A percentile compares a stretch with the other conserved stretches of the same genome.
Conservation (phyloP, 2,113 vertebrate genomes). For the Python bivittatus region DNA sequence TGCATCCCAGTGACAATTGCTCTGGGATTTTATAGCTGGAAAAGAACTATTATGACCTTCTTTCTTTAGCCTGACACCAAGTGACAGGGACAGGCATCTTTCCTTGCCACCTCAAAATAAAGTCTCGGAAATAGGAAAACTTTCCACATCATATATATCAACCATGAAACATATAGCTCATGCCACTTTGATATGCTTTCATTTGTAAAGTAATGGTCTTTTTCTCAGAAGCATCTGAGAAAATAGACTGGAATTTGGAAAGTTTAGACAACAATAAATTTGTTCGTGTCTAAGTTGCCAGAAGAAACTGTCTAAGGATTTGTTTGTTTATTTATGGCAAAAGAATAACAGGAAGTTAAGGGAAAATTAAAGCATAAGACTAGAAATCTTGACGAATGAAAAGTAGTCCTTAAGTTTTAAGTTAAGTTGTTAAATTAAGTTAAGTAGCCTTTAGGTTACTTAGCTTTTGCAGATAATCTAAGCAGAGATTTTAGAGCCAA, state of each 20-base stretch:
- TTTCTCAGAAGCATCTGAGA: neutral
- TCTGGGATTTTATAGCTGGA: no score
- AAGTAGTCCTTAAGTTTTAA: neutral
- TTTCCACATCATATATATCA: no score
- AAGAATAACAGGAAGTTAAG: neutral
- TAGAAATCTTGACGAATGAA: neutral
- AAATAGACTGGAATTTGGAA: neutral
- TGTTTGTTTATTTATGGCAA: neutral
- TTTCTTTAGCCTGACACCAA: no score
- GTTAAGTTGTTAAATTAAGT: neutral
- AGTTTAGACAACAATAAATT: neutral
- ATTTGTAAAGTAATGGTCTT: neutral
- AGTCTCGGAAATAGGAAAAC: no score
- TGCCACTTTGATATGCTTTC: neutral
- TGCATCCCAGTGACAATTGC: neutral
- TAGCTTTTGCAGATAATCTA: neutral
- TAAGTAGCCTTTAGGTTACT: neutral
- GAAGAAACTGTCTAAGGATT: neutral
- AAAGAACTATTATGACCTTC: no score
- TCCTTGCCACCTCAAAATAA: no score
- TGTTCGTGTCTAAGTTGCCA: neutral
- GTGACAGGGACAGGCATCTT: no score
- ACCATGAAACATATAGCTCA: neutral
- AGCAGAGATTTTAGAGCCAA: neutral
- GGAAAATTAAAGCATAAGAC: neutral